phyloP scores from a whole-genome alignment of 2,113 vertebrate species.

The Pao palembangensis region DNA sequence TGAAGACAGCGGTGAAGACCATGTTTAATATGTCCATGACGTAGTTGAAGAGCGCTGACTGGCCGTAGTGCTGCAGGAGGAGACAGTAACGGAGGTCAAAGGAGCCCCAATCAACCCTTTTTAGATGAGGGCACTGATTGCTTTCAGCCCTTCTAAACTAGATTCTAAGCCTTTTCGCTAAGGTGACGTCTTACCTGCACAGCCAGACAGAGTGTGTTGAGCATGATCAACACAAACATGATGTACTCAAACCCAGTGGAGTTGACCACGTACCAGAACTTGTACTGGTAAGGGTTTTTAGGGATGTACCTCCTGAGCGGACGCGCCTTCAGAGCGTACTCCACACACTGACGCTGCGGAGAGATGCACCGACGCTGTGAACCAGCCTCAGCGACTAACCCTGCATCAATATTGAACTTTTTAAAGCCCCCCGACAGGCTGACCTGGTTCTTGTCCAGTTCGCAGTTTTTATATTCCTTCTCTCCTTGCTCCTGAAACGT shows the following conservation, averaged over 20 bases:
- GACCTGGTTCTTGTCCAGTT: constrained; percentile 99
- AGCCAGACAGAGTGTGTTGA: constrained; percentile 98
- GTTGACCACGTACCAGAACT: constrained; percentile 99
- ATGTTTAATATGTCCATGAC: constrained; percentile 99
- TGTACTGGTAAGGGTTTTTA: constrained; percentile 99
- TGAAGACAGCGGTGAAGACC: constrained; percentile 98
- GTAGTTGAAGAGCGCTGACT: constrained; percentile 91
- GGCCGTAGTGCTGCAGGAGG: constrained; percentile 86
- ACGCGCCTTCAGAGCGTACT: constrained; percentile 94
- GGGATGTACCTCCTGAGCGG: constrained; percentile 95
- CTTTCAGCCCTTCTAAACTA: too few relatives aligned
- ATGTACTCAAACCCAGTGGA: constrained; percentile 98
- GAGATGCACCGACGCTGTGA: background rate
- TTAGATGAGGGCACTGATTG: too few relatives aligned
- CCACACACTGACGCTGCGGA: constrained; percentile 94
- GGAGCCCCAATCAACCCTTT: too few relatives aligned
- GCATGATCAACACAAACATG: constrained; percentile 99
- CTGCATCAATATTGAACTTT: too few relatives aligned
- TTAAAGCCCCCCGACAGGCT: constrained; percentile 31
- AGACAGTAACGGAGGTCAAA: background rate
- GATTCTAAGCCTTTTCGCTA: too few relatives aligned
- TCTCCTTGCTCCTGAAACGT: constrained; percentile 99
- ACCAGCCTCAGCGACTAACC: background rate
- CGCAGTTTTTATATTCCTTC: constrained; percentile 99
- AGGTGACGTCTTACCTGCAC: constrained; percentile 84